Evolutionary conservation across 2,113 vertebrate species (phyloP), one percentile per base, ranked within the genome.

Genomic region (Penelope pileata): DNA sequence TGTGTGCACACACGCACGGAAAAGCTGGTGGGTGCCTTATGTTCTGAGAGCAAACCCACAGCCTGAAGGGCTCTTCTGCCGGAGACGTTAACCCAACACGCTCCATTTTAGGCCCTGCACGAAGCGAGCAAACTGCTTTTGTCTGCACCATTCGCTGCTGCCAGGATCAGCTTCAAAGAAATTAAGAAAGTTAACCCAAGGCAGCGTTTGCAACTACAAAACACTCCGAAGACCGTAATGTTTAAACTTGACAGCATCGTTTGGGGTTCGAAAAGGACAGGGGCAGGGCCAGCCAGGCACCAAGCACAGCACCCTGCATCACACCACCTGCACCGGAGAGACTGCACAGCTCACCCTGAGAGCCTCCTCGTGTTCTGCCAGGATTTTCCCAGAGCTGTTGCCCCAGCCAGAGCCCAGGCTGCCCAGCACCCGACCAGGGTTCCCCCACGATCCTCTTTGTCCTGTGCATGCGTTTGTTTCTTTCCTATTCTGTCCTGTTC

Each of bases 21-120:
- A 93, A 96, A 91, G 85, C 78, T 93, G 83, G 95, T 93, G 95
- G 92, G 93, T 75, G 92, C 86, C 91, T 91, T 72, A 68, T 90
- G 90, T 73, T 95, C 86, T 93, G 85, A 96, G 79, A 95, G 95
- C 90, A 94, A 95, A 93, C 85, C 77, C 74, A 85, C 34, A 96
- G 94, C 96, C 96, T 91, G 47, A 54, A 90, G 95, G 94, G 95
- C 64, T 88, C 90, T 93, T 93, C 93, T 95, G 88, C 90, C 80
- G 95, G 94, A 78, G 7, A 30, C 0, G 30, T 95, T 92, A 94
- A 64, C 79, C 54, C 85, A 94, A 86, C 60, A 53, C 1, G 19
- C 87, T 93, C 76, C 79, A 48, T 70, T 91, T 86, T 48, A 50
- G 45, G 82, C 48, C 83, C 76, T 60, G 40, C 0, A 83, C 83